These are phyloP conservation scores for Melikaiella ostensackeni DNA, from an alignment of 2,888 invertebrate genomes.

Conservation along the genomic window DNA sequence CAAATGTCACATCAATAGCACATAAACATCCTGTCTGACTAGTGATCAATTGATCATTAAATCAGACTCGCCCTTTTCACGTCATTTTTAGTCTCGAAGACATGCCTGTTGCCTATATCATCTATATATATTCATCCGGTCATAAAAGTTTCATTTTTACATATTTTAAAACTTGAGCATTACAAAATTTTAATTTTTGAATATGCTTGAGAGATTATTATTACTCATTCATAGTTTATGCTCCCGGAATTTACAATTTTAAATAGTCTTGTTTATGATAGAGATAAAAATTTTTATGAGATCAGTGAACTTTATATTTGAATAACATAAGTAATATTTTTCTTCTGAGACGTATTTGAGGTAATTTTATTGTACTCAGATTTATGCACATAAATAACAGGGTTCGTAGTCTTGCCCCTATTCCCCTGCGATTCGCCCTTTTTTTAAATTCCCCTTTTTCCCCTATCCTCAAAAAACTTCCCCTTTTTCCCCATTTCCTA, in stretches of 20 bases:
- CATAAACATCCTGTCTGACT: constrained; percentile 27
- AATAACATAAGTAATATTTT: background rate
- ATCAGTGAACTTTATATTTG: too few relatives aligned
- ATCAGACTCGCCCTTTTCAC: constrained; percentile 16
- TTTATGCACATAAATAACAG: background rate
- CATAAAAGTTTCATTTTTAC: background rate
- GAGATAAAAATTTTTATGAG: too few relatives aligned
- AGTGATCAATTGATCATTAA: constrained; percentile 22
- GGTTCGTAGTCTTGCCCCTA: too few relatives aligned
- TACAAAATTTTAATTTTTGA: too few relatives aligned
- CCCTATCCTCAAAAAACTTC: too few relatives aligned
- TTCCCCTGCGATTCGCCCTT: too few relatives aligned
- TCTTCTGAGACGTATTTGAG: background rate
- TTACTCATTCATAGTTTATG: too few relatives aligned
- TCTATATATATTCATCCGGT: background rate
- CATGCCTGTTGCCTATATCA: background rate
- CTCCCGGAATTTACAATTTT: too few relatives aligned
- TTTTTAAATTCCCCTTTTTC: too few relatives aligned
- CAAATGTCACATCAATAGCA: constrained; percentile 20
- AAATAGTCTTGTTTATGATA: too few relatives aligned
- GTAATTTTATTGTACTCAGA: background rate
- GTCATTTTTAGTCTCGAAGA: constrained; percentile 22
- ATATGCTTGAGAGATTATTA: too few relatives aligned
- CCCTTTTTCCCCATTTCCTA: too few relatives aligned
- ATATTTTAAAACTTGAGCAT: background rate